Base-by-base conservation (phyloP, 2,888 invertebrate genomes). In the Sussaba pulchella region DNA sequence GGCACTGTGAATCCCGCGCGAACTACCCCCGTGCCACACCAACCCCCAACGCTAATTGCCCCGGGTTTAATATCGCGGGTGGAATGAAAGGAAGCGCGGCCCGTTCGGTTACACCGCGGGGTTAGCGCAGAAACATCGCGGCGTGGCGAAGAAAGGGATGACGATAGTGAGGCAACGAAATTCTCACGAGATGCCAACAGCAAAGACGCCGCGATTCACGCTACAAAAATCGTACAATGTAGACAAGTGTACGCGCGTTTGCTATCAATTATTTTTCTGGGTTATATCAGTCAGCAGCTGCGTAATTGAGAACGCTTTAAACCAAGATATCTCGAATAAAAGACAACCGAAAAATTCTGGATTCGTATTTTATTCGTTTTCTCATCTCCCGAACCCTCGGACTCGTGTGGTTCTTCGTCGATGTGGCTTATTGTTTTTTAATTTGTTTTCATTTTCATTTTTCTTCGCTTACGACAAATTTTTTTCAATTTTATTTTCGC, bases 21-120 rank as follows among this genome's bases (percentile, higher is more conserved):
- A 86, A 86, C 85, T 85, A 66, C 78, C 82, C 76, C 80, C 36
- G 82, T n/a, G 4, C 43, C 43, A 66, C 83, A 79, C 79, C 83
- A 82, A 80, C 69, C 85, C 86, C 85, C 87, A 83, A 84, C 85
- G 87, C 87, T 90, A 90, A 90, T 90, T 90, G 89, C 89, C 87
- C 83, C 76, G 81, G 87, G 86, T 90, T 90, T 90, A 90, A 90
- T 90, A 89, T 89, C 86, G 87, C 86, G 84, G 86, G 85, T 86
- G 88, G 87, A 89, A 89, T 87, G 88, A 87, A 89, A 88, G 84
- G 76, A 81, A 73, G 47, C 76, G 76, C 64, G 54, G 45, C 52
- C 52, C 52, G 50, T 54, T 45, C 6, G 31, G 52, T 41, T 74
- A 52, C 78, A 39, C 41, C 8, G 1, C 26, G 63, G 59, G 64